Percentiles rank a stretch among this genome's conserved stretches.
These are phyloP conservation scores for Loxodonta africana DNA, from an alignment of 2,113 vertebrate species.

Conservation along the genomic window DNA sequence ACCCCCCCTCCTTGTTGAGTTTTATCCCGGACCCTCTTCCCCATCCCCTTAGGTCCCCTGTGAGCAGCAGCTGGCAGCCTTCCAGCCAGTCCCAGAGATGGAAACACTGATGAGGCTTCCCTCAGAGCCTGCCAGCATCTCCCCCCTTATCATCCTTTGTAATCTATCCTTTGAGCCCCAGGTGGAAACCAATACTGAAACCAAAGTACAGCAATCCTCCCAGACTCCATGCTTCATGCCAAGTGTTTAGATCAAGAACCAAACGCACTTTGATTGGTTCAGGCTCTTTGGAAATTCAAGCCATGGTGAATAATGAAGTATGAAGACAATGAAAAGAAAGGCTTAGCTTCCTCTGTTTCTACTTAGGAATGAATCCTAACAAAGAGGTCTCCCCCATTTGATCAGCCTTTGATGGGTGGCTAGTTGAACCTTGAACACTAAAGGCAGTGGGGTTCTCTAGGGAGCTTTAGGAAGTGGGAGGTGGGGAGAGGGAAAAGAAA, in stretches of 20 bases:
- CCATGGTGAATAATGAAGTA: background rate
- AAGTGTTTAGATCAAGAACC: background rate
- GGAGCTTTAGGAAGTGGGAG: background rate
- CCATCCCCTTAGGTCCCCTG: fast-evolving
- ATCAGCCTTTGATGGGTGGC: background rate
- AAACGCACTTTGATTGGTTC: background rate
- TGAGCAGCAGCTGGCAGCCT: background rate
- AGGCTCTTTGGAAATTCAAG: background rate
- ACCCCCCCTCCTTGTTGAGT: background rate
- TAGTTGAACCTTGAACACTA: background rate
- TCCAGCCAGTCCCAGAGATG: background rate
- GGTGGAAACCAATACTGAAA: background rate
- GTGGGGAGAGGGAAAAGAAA: background rate
- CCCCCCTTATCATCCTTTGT: background rate
- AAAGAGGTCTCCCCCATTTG: background rate
- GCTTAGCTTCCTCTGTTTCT: background rate
- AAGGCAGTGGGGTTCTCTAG: background rate
- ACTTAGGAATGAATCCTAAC: background rate
- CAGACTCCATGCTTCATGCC: background rate
- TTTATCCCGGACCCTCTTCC: background rate
- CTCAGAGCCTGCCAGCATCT: background rate
- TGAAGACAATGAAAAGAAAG: background rate
- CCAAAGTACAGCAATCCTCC: background rate
- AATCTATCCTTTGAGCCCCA: background rate
- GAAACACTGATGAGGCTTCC: background rate